A percentile compares a stretch with the other conserved stretches of the same genome.
Conservation (phyloP, 2,113 vertebrate genomes). For the Callipepla californica region DNA sequence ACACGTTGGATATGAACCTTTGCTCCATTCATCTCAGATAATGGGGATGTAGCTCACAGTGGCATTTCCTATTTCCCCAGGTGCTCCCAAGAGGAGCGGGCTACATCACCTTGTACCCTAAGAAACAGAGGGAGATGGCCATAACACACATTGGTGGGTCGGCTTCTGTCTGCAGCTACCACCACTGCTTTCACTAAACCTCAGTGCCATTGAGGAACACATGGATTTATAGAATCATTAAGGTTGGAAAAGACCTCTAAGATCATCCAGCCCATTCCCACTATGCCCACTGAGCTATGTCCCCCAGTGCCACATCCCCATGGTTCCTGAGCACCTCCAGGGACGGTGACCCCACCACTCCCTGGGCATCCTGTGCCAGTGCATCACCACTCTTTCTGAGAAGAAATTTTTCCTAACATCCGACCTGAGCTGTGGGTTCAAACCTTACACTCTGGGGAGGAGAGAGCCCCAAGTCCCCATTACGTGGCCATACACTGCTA, state of each 20-base stretch:
- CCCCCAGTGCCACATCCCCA: too few relatives aligned
- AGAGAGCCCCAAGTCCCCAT: rapidly evolving
- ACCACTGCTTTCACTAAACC: not conserved
- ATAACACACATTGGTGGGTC: rapidly evolving
- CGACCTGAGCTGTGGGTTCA: not conserved
- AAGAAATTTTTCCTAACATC: too few relatives aligned
- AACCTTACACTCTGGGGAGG: not conserved
- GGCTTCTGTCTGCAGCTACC: not conserved
- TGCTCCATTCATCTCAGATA: not conserved
- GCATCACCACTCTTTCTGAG: too few relatives aligned
- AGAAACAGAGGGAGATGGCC: not conserved
- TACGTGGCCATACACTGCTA: not conserved
- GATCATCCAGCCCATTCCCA: too few relatives aligned
- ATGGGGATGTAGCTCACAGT: rapidly evolving
- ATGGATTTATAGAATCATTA: too few relatives aligned
- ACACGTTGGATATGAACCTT: not conserved
- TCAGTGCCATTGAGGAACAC: not conserved
- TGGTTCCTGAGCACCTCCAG: too few relatives aligned
- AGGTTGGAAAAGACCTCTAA: too few relatives aligned
- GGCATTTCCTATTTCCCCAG: not conserved
- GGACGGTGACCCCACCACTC: too few relatives aligned
- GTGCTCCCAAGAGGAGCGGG: not conserved
- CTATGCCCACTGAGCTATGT: too few relatives aligned
- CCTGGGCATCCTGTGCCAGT: too few relatives aligned
- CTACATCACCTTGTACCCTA: not conserved